Evolutionary conservation across 2,113 vertebrate genomes (phyloP).

Genomic region (Rallus limicola): DNA sequence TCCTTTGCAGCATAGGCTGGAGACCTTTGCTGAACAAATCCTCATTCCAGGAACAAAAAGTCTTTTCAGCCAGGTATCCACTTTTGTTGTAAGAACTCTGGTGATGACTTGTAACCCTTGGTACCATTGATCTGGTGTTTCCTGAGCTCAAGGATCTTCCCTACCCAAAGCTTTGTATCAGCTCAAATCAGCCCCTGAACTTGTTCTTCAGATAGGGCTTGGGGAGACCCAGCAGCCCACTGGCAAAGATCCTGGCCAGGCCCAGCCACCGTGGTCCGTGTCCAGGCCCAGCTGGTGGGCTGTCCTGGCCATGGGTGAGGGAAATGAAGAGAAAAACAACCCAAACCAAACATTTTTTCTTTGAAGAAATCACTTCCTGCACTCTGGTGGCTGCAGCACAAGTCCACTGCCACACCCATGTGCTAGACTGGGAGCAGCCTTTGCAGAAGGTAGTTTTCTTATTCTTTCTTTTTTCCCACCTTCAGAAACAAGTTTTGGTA

Average conservation of each 20-base stretch:
- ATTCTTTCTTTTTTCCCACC: fast-evolving
- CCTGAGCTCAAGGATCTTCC: not conserved
- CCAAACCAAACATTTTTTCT: too few species aligned
- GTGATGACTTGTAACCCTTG: not conserved
- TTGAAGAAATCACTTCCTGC: not conserved
- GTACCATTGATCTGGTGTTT: not conserved
- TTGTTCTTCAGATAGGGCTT: not conserved
- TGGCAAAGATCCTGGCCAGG: fast-evolving
- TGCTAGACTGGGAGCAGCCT: not conserved
- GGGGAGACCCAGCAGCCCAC: not conserved
- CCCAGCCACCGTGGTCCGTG: fast-evolving
- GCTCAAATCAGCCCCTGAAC: not conserved
- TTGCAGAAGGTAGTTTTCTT: not conserved
- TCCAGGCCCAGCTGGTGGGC: fast-evolving
- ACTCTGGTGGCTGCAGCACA: not conserved
- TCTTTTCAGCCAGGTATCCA: not conserved
- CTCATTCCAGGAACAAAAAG: not conserved
- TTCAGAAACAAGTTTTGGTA: not conserved
- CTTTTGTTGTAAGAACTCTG: not conserved
- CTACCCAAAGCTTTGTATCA: not conserved
- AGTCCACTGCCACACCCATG: fast-evolving
- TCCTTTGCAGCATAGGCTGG: not conserved
- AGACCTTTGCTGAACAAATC: not conserved
- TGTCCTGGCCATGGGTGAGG: not conserved
- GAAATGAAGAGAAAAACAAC: too few species aligned